Base-by-base conservation (phyloP, 2,797 vertebrate species). In the Propithecus perrieri region DNA sequence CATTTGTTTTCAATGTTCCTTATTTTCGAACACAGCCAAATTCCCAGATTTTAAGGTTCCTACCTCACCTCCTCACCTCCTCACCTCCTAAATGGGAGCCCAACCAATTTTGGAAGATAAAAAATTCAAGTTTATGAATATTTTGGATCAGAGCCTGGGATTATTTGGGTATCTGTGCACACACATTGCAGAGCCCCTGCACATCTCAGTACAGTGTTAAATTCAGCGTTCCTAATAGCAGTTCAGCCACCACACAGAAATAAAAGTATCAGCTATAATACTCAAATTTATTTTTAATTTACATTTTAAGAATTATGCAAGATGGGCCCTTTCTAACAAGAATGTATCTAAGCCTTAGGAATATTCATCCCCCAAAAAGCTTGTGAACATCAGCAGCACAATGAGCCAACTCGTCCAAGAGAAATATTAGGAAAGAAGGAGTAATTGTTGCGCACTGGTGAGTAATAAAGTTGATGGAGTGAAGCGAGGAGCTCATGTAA, bases 1-100 rank as follows among this genome's bases (percentile, higher is more conserved):
- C 26, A 76, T 91, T 94, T 22, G 72, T 92, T 94, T 96, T 69
- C 26, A 59, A 18, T 61, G 33, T 83, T 93, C 13, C 43, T 93
- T 69, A 61, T 55, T 92, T 61, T 63, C 8, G 57, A n/a, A 71
- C 12, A 18, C 13, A 33, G 18, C 24, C 22, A 33, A 67, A 67
- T 89, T 38, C 14, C 11, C 28, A 11, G 26, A 65, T 43, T 71
- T 94, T 89, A 65, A 74, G 38, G 2, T 38, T 93, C 3, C 13
- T 69, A 15, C 13, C 18, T 84, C 9, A 59, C 30, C 20, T 38
- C 59, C 22, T 84, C 9, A 59, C 30, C 20, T 38, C 59, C 22
- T 75, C 30, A 6, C 11, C 38, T 92, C 24, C 69, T 63, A 50
- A 86, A 20, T 38, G 24, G 17, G 91, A 3, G 2, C 5, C 20